Conservation (phyloP, 2,113 vertebrate species). For the Pandion haliaetus region DNA sequence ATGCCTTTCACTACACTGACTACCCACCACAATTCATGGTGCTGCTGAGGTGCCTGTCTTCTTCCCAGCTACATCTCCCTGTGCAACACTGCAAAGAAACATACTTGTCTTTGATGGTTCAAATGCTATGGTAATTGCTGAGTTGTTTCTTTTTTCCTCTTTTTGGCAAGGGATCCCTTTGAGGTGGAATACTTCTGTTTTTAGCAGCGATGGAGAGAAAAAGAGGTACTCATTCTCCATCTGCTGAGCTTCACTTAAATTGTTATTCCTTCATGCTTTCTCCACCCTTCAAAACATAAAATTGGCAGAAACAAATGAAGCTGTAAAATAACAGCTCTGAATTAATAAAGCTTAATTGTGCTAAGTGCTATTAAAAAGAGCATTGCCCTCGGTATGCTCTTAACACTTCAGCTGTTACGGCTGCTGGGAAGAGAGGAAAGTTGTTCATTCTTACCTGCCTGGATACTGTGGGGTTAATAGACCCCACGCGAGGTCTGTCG, state of each 20-base stretch:
- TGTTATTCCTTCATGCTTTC: slow-evolving; percentile 30
- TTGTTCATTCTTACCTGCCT: neutral
- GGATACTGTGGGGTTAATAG: neutral
- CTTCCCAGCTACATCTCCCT: neutral
- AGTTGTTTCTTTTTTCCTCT: neutral
- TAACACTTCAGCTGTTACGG: neutral
- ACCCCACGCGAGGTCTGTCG: neutral
- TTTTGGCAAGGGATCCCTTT: neutral
- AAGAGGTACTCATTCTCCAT: slow-evolving; percentile 22
- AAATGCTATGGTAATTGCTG: neutral
- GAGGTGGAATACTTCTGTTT: neutral
- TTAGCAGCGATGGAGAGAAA: neutral
- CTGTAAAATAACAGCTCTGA: slow-evolving; percentile 43
- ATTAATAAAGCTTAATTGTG: slow-evolving; percentile 55
- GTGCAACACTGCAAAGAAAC: neutral
- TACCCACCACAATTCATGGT: neutral
- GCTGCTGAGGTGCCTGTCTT: neutral
- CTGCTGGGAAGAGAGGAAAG: neutral
- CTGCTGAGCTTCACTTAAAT: slow-evolving; percentile 37
- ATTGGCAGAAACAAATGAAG: slow-evolving; percentile 53
- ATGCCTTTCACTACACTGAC: neutral
- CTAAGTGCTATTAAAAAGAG: slow-evolving; percentile 50
- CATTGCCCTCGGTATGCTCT: neutral
- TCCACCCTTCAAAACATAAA: slow-evolving; percentile 32
- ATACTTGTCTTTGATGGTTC: neutral